Evolutionary conservation across 2,797 vertebrate species (phyloP).

Genomic region (Moxostoma hubbsi): DNA sequence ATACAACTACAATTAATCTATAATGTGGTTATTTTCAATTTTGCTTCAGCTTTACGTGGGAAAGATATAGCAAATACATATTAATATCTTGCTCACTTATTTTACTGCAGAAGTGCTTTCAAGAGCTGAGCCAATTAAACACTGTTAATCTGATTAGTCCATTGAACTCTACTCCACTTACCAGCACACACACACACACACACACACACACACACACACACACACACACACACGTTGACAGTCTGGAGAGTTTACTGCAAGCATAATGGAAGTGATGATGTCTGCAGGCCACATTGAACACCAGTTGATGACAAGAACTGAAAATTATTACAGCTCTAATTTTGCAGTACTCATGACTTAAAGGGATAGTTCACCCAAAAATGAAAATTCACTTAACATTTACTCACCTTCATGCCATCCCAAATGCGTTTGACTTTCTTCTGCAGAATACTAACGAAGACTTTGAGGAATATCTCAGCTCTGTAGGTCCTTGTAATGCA

Average conservation of each 20-base stretch:
- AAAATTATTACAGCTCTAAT: constrained; percentile 3
- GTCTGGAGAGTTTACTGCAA: constrained; percentile 21
- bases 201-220: too few relatives aligned
- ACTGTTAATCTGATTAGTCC: constrained; percentile 52
- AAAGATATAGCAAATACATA: neutral
- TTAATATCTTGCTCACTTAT: neutral
- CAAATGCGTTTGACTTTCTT: too few relatives aligned
- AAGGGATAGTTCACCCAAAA: neutral
- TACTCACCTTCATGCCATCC: too few relatives aligned
- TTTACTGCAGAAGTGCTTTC: neutral
- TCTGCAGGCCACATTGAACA: constrained; percentile 7
- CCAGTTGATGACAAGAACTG: neutral
- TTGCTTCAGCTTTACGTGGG: neutral
- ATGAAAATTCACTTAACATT: too few relatives aligned
- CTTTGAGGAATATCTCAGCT: too few relatives aligned
- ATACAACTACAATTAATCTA: neutral
- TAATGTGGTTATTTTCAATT: neutral
- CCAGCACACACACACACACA: constrained; percentile 22
- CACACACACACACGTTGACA: constrained; percentile 31
- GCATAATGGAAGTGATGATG: constrained; percentile 11
- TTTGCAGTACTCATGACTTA: neutral
- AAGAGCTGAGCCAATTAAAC: constrained; percentile 29
- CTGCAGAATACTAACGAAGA: too few relatives aligned
- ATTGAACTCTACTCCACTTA: constrained; percentile 54
- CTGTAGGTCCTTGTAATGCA: too few relatives aligned